These are phyloP conservation scores for Xanthia icteritia DNA, from an alignment of 2,888 invertebrate genomes.

Conservation along the genomic window DNA sequence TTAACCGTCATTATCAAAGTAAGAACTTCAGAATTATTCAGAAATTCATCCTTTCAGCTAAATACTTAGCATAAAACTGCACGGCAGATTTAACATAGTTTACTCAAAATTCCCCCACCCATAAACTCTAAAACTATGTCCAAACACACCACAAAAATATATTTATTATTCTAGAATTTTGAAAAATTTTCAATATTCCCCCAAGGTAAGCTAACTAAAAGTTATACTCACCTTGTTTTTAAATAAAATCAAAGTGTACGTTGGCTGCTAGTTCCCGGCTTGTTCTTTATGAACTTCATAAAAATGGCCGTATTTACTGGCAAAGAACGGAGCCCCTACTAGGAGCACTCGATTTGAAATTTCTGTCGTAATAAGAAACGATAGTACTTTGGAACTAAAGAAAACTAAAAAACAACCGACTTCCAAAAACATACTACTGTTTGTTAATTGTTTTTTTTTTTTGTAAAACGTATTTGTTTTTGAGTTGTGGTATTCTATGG, in stretches of 20 bases:
- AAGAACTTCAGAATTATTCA: no score
- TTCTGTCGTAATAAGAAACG: no score
- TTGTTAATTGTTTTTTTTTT: no score
- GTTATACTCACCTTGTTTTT: constrained; percentile 72
- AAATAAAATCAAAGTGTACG: constrained; percentile 78
- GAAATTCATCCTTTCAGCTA: no score
- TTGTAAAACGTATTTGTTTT: no score
- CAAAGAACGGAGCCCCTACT: constrained; percentile 42
- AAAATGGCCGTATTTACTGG: constrained; percentile 71
- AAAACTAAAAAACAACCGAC: no score
- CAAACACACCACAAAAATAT: constrained; percentile 31
- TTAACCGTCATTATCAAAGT: no score
- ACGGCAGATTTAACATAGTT: not conserved
- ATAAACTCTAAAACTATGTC: constrained; percentile 27
- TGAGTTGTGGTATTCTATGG: no score
- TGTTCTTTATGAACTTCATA: constrained; percentile 76
- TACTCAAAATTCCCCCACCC: not conserved
- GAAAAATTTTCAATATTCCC: constrained; percentile 71
- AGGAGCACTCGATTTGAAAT: constrained; percentile 14
- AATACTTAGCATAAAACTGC: no score
- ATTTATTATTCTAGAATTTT: constrained; percentile 44
- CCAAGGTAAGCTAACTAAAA: constrained; percentile 66
- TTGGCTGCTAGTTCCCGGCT: constrained; percentile 62
- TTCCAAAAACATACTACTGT: no score
- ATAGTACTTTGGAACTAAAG: no score